Percentiles rank a stretch among this genome's conserved stretches.
phyloP scores from a whole-genome alignment of 1,140 invertebrate species.

The Arion vulgaris region DNA sequence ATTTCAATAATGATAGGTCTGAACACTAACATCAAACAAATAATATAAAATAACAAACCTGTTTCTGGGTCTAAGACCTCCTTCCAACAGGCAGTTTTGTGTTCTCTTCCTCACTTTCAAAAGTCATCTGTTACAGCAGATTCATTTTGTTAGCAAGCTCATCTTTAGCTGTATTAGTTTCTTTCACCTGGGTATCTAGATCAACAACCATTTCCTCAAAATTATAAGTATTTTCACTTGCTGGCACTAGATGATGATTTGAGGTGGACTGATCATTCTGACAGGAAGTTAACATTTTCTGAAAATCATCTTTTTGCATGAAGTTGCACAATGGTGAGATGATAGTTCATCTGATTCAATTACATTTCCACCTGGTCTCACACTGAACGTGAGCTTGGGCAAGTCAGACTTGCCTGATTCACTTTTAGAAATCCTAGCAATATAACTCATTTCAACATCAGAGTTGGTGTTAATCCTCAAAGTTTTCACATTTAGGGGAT shows the following conservation, averaged over 20 bases:
- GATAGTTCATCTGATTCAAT: not conserved
- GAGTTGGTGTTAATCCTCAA: not conserved
- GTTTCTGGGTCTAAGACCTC: not conserved
- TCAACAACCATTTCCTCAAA: not conserved
- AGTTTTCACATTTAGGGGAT: not conserved
- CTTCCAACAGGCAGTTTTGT: slow-evolving; percentile 4
- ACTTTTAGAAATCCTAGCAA: not conserved
- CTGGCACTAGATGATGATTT: not conserved
- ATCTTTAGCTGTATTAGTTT: not conserved
- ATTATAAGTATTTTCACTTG: not conserved
- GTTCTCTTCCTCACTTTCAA: not conserved
- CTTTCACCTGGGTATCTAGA: not conserved
- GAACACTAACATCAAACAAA: too few species aligned
- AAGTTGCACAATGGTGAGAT: not conserved
- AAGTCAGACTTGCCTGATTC: not conserved
- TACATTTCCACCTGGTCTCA: not conserved
- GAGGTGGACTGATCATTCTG: not conserved
- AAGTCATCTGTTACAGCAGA: not conserved
- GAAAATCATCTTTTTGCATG: not conserved
- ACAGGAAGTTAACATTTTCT: not conserved
- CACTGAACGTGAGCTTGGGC: not conserved
- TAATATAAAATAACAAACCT: not conserved
- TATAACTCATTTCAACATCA: not conserved
- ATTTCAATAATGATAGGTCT: too few species aligned
- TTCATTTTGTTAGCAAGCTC: not conserved